Conservation (phyloP, 2,113 vertebrate species). For the Prochilodus magdalenae region DNA sequence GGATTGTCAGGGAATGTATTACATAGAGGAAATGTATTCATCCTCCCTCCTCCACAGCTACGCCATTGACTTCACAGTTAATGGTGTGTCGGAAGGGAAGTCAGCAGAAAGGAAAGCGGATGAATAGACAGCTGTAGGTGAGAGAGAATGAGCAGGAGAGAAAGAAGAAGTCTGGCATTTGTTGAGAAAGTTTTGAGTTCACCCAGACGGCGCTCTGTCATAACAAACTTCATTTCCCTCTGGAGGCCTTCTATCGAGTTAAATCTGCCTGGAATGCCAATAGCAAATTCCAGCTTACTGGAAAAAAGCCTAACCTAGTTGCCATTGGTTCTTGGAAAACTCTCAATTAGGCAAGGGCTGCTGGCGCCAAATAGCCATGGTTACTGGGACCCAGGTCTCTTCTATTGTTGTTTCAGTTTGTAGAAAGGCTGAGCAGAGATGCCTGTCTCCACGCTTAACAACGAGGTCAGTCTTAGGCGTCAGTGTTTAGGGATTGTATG, state of each 20-base stretch:
- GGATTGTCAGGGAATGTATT: slow-evolving; percentile 43
- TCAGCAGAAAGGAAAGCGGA: background rate
- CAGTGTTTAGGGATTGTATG: background rate
- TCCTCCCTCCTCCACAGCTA: slow-evolving; percentile 6
- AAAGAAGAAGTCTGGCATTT: background rate
- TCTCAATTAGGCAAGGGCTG: slow-evolving; percentile 68
- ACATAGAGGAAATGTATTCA: slow-evolving; percentile 44
- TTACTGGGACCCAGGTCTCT: slow-evolving; percentile 68
- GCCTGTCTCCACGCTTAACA: background rate
- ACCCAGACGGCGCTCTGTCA: slow-evolving; percentile 21
- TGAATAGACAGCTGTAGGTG: slow-evolving; percentile 1
- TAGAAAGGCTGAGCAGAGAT: background rate
- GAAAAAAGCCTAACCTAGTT: slow-evolving; percentile 36
- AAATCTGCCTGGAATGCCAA: slow-evolving; percentile 47
- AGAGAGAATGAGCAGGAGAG: background rate
- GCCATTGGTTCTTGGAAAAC: slow-evolving; percentile 60
- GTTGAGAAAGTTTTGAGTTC: slow-evolving; percentile 33
- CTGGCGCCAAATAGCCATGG: slow-evolving; percentile 60
- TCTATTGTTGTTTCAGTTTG: slow-evolving; percentile 67
- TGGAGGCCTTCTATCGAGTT: slow-evolving; percentile 48
- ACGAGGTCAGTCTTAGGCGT: background rate
- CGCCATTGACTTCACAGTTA: slow-evolving; percentile 31
- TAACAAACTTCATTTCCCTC: slow-evolving; percentile 48
- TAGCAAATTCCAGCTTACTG: slow-evolving; percentile 47
- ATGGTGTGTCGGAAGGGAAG: slow-evolving; percentile 16